Evolutionary conservation across 1,140 invertebrate genomes (phyloP).

Genomic region (Calycopis cecrops): DNA sequence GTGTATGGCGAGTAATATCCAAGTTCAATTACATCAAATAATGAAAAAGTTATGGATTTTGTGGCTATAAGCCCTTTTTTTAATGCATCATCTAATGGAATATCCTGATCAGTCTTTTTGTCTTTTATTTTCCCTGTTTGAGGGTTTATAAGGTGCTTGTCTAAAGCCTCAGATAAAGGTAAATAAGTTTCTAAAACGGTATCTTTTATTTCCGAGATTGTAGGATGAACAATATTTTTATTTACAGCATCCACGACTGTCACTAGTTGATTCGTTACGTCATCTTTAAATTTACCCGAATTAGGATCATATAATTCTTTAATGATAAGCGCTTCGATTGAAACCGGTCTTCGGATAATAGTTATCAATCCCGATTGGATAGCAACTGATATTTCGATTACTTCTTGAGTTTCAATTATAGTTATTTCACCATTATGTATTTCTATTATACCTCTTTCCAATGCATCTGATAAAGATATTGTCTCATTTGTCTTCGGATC

Average conservation of each 20-base stretch:
- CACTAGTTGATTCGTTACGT: slow-evolving; percentile 81
- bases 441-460: slow-evolving; percentile 86
- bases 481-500: slow-evolving; percentile 83
- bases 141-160: slow-evolving; percentile 81
- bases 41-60: slow-evolving; percentile 80
- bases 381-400: slow-evolving; percentile 82
- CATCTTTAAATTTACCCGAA: slow-evolving; percentile 83
- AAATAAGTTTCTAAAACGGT: slow-evolving; percentile 81
- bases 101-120: slow-evolving; percentile 79
- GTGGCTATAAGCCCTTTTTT: slow-evolving; percentile 82
- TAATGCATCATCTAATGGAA: slow-evolving; percentile 83
- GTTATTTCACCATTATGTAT: slow-evolving; percentile 82
- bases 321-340: slow-evolving; percentile 83
- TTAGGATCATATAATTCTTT: slow-evolving; percentile 83
- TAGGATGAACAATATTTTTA: slow-evolving; percentile 87
- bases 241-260: slow-evolving; percentile 85
- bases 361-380: slow-evolving; percentile 82
- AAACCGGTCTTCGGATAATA: slow-evolving; percentile 82
- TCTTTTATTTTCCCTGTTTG: slow-evolving; percentile 81
- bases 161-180: slow-evolving; percentile 81
- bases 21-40: slow-evolving; percentile 85
- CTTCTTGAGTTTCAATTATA: slow-evolving; percentile 80
- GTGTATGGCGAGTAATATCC: slow-evolving; percentile 86
- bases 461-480: slow-evolving; percentile 83
- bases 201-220: slow-evolving; percentile 89